Percentiles rank a stretch among this genome's conserved stretches.
Conservation (phyloP, 1,140 invertebrate genomes). For the Eriosoma lanigerum region DNA sequence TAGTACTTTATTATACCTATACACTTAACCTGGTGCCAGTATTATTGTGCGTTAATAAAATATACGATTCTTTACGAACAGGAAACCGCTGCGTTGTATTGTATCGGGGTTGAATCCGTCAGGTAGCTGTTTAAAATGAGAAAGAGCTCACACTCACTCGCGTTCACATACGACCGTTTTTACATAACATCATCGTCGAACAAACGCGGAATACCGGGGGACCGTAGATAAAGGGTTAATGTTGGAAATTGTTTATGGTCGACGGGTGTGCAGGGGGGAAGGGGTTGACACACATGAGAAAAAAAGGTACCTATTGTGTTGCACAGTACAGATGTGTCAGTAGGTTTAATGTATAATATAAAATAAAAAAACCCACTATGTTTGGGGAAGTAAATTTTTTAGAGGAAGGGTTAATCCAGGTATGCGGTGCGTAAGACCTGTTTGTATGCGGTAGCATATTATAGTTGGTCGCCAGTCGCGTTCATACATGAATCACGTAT, state of each 20-base stretch:
- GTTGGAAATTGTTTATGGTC: conserved; percentile 41
- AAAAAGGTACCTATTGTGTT: conserved; percentile 50
- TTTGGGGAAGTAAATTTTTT: conserved; percentile 47
- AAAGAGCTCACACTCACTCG: conserved; percentile 6
- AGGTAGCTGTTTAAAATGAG: conserved; percentile 51
- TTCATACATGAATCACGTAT: neutral
- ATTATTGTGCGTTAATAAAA: conserved; percentile 26
- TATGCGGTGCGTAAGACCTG: conserved; percentile 47
- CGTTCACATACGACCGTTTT: conserved; percentile 10
- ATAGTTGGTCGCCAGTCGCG: conserved; percentile 15
- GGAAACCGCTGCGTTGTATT: conserved; percentile 43
- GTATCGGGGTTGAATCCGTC: conserved; percentile 41
- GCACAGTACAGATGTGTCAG: conserved; percentile 45
- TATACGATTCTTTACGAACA: conserved; percentile 29
- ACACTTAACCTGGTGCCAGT: conserved; percentile 16
- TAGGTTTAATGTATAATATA: conserved; percentile 26
- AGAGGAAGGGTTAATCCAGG: conserved; percentile 51
- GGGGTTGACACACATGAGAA: conserved; percentile 50
- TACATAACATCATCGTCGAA: conserved; percentile 47
- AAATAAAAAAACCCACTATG: conserved; percentile 32
- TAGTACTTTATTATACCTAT: no score
- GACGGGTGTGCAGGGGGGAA: neutral
- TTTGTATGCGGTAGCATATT: conserved; percentile 29
- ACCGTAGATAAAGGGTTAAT: conserved; percentile 50
- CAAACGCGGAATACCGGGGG: conserved; percentile 39